Conservation (phyloP, 2,797 vertebrate genomes). For the Hylomyscus alleni region DNA sequence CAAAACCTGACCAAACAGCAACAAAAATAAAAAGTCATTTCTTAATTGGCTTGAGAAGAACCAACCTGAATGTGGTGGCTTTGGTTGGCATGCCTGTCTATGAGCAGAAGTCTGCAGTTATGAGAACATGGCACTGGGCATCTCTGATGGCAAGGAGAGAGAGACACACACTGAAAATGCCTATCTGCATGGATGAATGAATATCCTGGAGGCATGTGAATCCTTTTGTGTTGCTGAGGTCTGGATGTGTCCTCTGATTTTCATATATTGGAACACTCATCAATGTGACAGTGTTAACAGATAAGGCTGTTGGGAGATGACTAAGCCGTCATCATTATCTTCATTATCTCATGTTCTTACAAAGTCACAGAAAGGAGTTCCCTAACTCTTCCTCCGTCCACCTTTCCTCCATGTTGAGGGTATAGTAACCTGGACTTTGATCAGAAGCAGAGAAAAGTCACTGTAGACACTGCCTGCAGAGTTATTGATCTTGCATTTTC, state of each 20-base stretch:
- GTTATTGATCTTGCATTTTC: background rate
- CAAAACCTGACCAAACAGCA: background rate
- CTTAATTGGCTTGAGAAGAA: background rate
- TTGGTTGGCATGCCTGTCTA: too few relatives aligned
- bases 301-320: background rate
- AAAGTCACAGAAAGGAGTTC: background rate
- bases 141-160: background rate
- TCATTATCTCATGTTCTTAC: background rate
- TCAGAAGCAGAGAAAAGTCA: background rate
- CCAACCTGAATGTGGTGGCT: background rate
- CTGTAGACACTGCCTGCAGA: background rate
- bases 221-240: background rate
- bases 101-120: background rate
- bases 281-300: too few relatives aligned
- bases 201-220: background rate
- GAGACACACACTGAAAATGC: background rate
- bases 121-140: background rate
- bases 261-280: background rate
- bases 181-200: too few relatives aligned
- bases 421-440: background rate
- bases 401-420: background rate
- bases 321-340: background rate
- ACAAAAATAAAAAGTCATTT: background rate
- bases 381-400: background rate
- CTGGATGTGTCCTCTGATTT: background rate